A percentile compares a stretch with the other conserved stretches of the same genome.
Conservation (phyloP, 2,797 vertebrate species). For the Paguma larvata region DNA sequence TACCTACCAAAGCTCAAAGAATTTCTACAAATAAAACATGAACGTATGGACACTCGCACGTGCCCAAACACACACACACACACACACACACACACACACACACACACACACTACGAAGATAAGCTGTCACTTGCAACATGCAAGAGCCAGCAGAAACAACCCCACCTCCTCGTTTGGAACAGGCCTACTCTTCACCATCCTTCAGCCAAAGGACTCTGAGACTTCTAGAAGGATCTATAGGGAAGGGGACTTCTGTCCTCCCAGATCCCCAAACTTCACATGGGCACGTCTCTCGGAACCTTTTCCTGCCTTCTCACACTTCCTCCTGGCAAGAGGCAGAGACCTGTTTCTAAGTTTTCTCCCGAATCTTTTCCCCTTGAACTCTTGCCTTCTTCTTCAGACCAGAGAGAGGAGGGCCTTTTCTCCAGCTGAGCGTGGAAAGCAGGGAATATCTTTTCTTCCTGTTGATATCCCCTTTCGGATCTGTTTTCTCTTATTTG, state of each 20-base stretch:
- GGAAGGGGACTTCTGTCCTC: background rate
- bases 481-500: background rate
- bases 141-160: background rate
- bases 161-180: background rate
- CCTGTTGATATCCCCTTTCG: rapidly evolving
- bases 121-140: background rate
- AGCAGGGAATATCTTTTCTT: background rate
- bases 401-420: background rate
- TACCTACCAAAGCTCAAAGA: background rate
- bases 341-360: background rate
- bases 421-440: background rate
- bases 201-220: background rate
- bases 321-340: background rate
- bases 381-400: background rate
- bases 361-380: background rate
- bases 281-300: background rate
- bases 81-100: background rate
- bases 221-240: background rate
- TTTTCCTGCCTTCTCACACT: background rate
- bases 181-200: background rate
- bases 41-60: background rate
- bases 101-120: background rate
- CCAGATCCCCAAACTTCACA: background rate
- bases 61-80: background rate
- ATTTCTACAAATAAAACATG: background rate